Evolutionary conservation across 2,888 invertebrate species (phyloP), one percentile per base, ranked within the genome.

Genomic region (Amblyteles armatorius): DNA sequence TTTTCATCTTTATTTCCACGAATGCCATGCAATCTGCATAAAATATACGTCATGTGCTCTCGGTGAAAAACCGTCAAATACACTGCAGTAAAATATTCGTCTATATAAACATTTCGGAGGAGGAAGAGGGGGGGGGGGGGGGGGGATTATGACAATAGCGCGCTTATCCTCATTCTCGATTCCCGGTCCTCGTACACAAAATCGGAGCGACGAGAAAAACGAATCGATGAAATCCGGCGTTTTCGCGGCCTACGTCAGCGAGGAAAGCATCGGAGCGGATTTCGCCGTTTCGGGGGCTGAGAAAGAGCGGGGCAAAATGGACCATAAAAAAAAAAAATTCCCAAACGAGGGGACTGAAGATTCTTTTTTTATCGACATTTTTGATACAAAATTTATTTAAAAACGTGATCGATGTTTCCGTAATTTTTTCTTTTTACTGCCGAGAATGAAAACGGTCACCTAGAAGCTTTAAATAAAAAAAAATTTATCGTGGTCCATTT

Each of bases 171-270:
- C 33, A 33, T 36, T 36, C 65, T 36, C 65, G 65, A 63, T 65
- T 36, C 65, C n/a, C n/a, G 33, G 40, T 33, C 33, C 33, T n/a
- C 36, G 13, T 36, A 36, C 36, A 36, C 19, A 16, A 40, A 60
- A 72, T 50, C 50, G 67, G 74, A 22, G 67, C 50, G 55, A 71
- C 55, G 55, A 55, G 55, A 19, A 74, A 79, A 83, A 81, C 11
- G 78, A 76, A 81, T 86, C 86, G 82, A 86, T 86, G 69, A 78
- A 80, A 86, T 84, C 83, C 80, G 82, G 78, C 82, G 80, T 82
- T 86, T 86, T 84, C 82, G 79, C 77, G 79, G 82, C 71, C 80
- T 84, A 82, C 86, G 82, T 84, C 86, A 84, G 44, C 29, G 52
- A 36, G 44, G 7, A 48, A 63, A 63, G 50, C n/a, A 33, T 55